These are phyloP conservation scores for Piscicola geometra DNA, from an alignment of 2,888 invertebrate species.

Conservation along the genomic window DNA sequence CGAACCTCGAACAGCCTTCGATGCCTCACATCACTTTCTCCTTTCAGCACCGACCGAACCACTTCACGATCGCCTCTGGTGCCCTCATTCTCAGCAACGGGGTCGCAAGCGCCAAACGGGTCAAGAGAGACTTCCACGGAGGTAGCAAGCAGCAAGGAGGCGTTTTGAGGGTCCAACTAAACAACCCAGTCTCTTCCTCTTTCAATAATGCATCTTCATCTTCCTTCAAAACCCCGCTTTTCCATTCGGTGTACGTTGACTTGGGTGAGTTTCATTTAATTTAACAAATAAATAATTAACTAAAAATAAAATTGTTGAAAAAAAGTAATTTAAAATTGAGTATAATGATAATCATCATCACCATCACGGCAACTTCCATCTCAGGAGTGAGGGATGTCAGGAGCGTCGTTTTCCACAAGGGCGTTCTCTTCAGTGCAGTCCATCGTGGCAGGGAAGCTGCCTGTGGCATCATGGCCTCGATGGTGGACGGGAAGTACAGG, in stretches of 20 bases:
- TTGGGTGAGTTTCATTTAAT: no score
- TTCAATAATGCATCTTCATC: no score
- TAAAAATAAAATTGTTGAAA: no score
- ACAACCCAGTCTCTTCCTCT: no score
- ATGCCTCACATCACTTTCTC: neutral
- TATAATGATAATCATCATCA: no score
- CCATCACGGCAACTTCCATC: neutral
- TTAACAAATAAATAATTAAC: no score
- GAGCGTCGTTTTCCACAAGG: neutral
- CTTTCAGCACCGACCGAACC: neutral
- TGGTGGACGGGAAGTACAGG: neutral
- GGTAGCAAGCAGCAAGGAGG: conserved; percentile 9
- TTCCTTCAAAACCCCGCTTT: neutral
- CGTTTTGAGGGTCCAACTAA: neutral
- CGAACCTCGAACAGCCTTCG: neutral
- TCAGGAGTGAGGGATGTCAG: conserved; percentile 1
- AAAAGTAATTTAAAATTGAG: no score
- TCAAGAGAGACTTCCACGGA: conserved; percentile 3
- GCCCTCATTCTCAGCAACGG: neutral
- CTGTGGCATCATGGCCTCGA: neutral
- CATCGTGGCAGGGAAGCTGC: neutral
- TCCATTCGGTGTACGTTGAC: neutral
- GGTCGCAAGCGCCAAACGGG: neutral
- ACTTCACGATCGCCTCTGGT: neutral
- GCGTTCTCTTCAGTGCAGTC: neutral